phyloP scores from a whole-genome alignment of 2,113 vertebrate genomes.

The Cyprinodon tularosa region DNA sequence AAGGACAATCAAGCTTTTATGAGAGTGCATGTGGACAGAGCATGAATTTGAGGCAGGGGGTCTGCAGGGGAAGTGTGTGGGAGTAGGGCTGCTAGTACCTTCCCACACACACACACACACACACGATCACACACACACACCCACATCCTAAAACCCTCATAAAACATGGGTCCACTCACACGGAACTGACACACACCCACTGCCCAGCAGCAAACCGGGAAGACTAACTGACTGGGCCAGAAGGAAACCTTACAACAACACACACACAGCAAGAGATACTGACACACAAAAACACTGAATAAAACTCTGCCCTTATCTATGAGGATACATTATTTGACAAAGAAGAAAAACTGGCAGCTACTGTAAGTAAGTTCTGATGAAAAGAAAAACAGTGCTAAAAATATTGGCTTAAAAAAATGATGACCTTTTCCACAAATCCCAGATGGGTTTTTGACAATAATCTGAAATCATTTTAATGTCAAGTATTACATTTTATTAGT shows the following conservation, averaged over 20 bases:
- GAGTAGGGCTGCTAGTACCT: slow-evolving; percentile 35
- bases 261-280: background rate
- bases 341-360: background rate
- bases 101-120: slow-evolving; percentile 38
- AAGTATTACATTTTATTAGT: background rate
- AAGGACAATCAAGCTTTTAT: background rate
- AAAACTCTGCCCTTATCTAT: background rate
- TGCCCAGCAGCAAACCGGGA: slow-evolving; percentile 26
- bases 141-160: slow-evolving; percentile 29
- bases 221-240: slow-evolving; percentile 33
- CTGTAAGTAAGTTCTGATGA: background rate
- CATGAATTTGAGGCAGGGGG: slow-evolving; percentile 1
- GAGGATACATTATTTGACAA: background rate
- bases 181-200: slow-evolving; percentile 19
- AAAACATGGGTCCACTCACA: slow-evolving; percentile 16
- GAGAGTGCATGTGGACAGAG: background rate
- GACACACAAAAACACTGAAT: background rate
- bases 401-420: background rate
- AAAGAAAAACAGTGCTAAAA: background rate
- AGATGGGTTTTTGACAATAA: background rate
- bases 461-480: background rate
- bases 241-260: slow-evolving; percentile 32
- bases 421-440: background rate
- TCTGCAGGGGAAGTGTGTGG: slow-evolving; percentile 32
- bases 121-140: slow-evolving; percentile 22